These are phyloP conservation scores for Atta colombica DNA, from an alignment of 1,140 invertebrate genomes.

Conservation along the genomic window DNA sequence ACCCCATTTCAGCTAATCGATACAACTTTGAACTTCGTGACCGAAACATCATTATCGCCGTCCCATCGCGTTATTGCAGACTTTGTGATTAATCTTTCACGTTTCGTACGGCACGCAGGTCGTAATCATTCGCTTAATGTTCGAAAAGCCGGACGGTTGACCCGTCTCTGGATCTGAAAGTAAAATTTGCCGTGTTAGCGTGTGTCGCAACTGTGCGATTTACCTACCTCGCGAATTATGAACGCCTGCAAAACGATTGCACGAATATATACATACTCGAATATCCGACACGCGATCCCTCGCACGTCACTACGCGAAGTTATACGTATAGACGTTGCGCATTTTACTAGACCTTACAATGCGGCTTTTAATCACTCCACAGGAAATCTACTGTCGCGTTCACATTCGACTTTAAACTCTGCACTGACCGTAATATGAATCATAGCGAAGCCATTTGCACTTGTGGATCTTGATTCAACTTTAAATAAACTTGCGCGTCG, in stretches of 20 bases:
- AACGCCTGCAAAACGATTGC: background rate
- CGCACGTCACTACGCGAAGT: background rate
- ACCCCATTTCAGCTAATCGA: slow-evolving; percentile 37
- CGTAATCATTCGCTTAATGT: background rate
- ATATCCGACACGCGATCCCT: background rate
- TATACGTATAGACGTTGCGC: background rate
- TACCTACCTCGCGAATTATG: background rate
- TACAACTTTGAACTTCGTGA: slow-evolving; percentile 23
- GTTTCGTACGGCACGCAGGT: background rate
- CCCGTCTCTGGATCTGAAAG: slow-evolving; percentile 25
- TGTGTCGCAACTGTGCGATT: slow-evolving; percentile 26
- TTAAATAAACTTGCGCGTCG: background rate
- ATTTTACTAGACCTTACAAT: background rate
- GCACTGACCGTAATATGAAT: slow-evolving; percentile 37
- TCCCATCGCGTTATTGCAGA: slow-evolving; percentile 7
- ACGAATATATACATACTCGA: background rate
- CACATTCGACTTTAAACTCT: slow-evolving; percentile 34
- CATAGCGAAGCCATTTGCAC: background rate
- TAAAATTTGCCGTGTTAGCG: slow-evolving; percentile 13
- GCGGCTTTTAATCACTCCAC: background rate
- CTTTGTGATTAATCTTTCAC: background rate
- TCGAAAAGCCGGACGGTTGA: background rate
- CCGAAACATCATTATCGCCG: slow-evolving; percentile 22
- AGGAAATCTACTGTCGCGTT: slow-evolving; percentile 13
- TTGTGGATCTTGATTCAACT: slow-evolving; percentile 8